phyloP scores from a whole-genome alignment of 2,888 invertebrate species.

The Abrostola triplasia region DNA sequence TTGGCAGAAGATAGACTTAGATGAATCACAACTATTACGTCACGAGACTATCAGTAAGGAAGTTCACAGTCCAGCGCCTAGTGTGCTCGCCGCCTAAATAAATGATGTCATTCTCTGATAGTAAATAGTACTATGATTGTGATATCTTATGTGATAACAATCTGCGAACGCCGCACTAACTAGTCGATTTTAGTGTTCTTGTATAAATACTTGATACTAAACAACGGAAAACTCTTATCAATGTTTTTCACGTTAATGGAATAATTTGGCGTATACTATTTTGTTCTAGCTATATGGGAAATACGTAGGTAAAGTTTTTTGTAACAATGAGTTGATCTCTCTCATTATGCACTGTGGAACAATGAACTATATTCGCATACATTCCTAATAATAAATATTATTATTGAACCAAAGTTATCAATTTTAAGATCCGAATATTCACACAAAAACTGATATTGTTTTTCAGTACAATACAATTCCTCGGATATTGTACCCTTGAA shows the following conservation, averaged over 20 bases:
- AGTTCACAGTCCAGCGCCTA: slow-evolving; percentile 31
- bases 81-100: slow-evolving; percentile 47
- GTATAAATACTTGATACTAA: background rate
- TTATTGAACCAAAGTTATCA: no score
- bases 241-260: no score
- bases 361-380: no score
- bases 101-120: slow-evolving; percentile 57
- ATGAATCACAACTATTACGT: slow-evolving; percentile 31
- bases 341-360: no score
- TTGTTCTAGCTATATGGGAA: no score
- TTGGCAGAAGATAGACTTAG: slow-evolving; percentile 4
- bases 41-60: slow-evolving; percentile 21
- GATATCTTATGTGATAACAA: slow-evolving; percentile 53
- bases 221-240: background rate
- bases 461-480: slow-evolving; percentile 13
- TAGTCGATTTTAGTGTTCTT: slow-evolving; percentile 1
- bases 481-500: slow-evolving; percentile 37
- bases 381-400: no score
- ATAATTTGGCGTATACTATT: no score
- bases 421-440: background rate
- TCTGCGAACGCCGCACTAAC: slow-evolving; percentile 36
- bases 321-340: no score
- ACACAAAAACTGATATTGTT: background rate
- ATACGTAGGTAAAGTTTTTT: no score
- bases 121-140: slow-evolving; percentile 51